phyloP scores from a whole-genome alignment of 2,113 vertebrate genomes.

The Ornithorhynchus anatinus region DNA sequence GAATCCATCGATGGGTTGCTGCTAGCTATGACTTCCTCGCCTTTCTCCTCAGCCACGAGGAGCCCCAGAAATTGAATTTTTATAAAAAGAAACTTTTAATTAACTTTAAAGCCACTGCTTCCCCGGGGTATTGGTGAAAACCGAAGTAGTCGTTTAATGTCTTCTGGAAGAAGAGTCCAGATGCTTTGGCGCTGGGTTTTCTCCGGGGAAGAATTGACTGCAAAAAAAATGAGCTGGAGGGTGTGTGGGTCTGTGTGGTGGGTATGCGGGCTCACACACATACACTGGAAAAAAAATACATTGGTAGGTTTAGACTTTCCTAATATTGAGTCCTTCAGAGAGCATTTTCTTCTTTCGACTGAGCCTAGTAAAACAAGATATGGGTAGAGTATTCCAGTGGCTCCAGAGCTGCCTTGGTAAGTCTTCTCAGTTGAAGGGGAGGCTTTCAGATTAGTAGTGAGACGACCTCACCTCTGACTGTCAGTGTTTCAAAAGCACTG shows the following conservation, averaged over 20 bases:
- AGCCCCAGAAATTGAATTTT: conserved; percentile 47
- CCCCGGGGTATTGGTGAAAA: conserved; percentile 41
- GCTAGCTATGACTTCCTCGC: conserved; percentile 1
- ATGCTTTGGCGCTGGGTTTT: conserved; percentile 58
- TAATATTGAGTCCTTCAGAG: no score
- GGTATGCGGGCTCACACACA: neutral
- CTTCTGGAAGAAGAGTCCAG: conserved; percentile 49
- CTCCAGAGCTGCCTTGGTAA: no score
- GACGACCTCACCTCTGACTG: no score
- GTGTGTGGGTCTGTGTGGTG: neutral
- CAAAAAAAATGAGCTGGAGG: conserved; percentile 17
- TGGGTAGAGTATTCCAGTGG: no score
- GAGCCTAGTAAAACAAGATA: no score
- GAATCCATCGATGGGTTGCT: conserved; percentile 1
- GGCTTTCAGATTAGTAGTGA: no score
- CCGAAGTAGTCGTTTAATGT: conserved; percentile 38
- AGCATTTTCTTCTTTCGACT: no score
- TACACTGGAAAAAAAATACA: conserved; percentile 18
- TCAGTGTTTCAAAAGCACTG: no score
- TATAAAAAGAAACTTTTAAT: conserved; percentile 59
- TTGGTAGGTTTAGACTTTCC: conserved; percentile 19
- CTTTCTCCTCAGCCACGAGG: conserved; percentile 5
- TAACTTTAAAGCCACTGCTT: conserved; percentile 54
- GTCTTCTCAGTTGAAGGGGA: no score
- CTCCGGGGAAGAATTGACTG: conserved; percentile 44